Evolutionary conservation across 2,888 invertebrate genomes (phyloP), one percentile per base, ranked within the genome.

Genomic region (Thymelicus acteon): DNA sequence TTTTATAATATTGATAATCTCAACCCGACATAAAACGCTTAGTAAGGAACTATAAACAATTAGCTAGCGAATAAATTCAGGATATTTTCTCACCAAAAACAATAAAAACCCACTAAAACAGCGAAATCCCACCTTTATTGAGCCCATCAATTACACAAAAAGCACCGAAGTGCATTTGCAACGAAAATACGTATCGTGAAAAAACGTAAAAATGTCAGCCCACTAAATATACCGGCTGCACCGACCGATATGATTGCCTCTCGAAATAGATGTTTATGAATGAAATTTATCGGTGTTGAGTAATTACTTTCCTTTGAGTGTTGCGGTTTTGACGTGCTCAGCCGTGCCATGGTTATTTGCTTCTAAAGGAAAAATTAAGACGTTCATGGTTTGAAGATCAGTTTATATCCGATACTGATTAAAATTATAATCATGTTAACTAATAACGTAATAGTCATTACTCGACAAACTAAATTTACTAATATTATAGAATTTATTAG

Each of bases 211-310:
- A 70, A 71, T 47, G 54, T 68, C 40, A 40, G 47, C 52, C 60
- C n/a, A 49, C 69, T 71, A 74, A 73, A 72, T 67, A 72, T 73
- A 70, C 13, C 64, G 19, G 58, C 15, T 47, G 19, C 67, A 65
- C n/a, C 72, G 58, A 44, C 68, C 63, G 19, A n/a, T 44, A 40
- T 66, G 65, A 61, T 60, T 65, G 62, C 60, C 54, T 44, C 71
- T 70, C 31, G 31, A 64, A 72, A 70, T 69, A 70, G 72, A 72
- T 37, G 62, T 73, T 73, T 68, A 73, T 74, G 73, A 74, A 73
- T 74, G 74, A 74, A 71, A 72, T 73, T 73, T 69, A 69, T 69
- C 31, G 62, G 48, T 52, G 63, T 69, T 69, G 69, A 63, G 69
- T 69, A 69, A 69, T 69, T 62, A 63, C 57, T 47, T 60, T 31